Percentiles rank a stretch among this genome's conserved stretches.
These are phyloP conservation scores for Notoglanidium macrostoma DNA, from an alignment of 2,797 vertebrate genomes.

Conservation along the genomic window DNA sequence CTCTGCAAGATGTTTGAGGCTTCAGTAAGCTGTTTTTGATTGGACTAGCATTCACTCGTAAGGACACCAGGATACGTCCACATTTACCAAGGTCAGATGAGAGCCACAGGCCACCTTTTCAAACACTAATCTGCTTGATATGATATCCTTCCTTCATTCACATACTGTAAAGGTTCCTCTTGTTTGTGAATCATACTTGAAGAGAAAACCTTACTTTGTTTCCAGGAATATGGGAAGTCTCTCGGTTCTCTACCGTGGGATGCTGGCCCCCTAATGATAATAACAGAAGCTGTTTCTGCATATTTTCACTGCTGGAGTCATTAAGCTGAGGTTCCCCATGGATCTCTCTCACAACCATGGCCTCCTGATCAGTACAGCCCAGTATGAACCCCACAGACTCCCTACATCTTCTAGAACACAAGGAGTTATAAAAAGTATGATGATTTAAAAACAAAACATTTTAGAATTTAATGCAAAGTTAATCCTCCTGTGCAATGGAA, in stretches of 20 bases:
- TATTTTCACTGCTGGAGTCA: conserved; percentile 73
- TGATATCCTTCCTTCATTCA: conserved; percentile 7
- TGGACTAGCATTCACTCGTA: neutral
- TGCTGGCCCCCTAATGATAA: conserved; percentile 73
- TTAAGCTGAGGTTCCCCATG: conserved; percentile 61
- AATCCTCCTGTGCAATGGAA: neutral
- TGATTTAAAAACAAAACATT: neutral
- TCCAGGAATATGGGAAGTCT: conserved; percentile 50
- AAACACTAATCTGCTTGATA: conserved; percentile 1
- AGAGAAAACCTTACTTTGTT: conserved; percentile 42
- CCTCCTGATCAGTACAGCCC: conserved; percentile 10
- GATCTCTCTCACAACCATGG: conserved; percentile 49
- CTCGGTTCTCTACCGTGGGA: conserved; percentile 49
- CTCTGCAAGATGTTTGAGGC: neutral
- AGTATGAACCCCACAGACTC: neutral
- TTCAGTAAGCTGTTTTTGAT: neutral
- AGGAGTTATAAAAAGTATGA: neutral
- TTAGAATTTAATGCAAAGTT: neutral
- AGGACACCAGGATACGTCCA: neutral
- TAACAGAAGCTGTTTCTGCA: conserved; percentile 72
- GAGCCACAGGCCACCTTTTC: neutral
- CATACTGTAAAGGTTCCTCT: conserved; percentile 13
- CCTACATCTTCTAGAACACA: neutral
- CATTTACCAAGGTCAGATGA: neutral
- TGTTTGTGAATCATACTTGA: conserved; percentile 43